Evolutionary conservation across 1,140 invertebrate genomes (phyloP), one percentile per base, ranked within the genome.

Genomic region (Apis cerana): DNA sequence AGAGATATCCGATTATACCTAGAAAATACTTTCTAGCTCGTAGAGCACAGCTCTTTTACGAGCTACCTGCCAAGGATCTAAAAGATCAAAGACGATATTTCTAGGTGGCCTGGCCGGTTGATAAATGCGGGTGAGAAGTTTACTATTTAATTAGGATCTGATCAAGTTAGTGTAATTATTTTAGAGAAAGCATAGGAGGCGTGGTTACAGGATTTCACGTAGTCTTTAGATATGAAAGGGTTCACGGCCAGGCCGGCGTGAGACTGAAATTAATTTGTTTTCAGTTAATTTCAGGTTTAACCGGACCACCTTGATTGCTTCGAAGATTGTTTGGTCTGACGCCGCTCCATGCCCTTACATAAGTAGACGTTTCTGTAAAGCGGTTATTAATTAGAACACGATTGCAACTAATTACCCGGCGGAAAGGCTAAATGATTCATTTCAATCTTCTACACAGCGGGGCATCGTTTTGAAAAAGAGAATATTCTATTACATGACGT

Each of bases 231-330:
- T 68, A 85, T 80, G 50, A 58, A 83, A 69, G 58, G 80, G 75
- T 79, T 83, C 61, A 64, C 61, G 75, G 12, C n/a, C 68, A 72
- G 58, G 52, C n/a, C 67, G 61, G 48, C 59, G 65, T 64, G 69
- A 75, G 69, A 75, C 83, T 56, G 75, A 82, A 87, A 87, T 88
- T 88, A 88, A 88, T 88, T 88, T 85, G 70, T 87, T 85, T 82
- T 65, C 75, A 50, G 79, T 85, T 87, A 82, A 84, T 88, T 87
- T 71, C 72, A 74, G 68, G 48, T 83, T 69, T 58, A 70, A 70
- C 48, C 65, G 72, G 82, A 87, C 85, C 85, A 84, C 85, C 85
- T 71, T 79, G 76, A 71, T 83, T 75, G 69, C 77, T 84, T 75
- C 64, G 64, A 64, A 80, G 72, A 82, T 82, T 71, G 81, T 77